These are phyloP conservation scores for Cerastis rubricosa DNA, from an alignment of 2,888 invertebrate genomes.

Conservation along the genomic window DNA sequence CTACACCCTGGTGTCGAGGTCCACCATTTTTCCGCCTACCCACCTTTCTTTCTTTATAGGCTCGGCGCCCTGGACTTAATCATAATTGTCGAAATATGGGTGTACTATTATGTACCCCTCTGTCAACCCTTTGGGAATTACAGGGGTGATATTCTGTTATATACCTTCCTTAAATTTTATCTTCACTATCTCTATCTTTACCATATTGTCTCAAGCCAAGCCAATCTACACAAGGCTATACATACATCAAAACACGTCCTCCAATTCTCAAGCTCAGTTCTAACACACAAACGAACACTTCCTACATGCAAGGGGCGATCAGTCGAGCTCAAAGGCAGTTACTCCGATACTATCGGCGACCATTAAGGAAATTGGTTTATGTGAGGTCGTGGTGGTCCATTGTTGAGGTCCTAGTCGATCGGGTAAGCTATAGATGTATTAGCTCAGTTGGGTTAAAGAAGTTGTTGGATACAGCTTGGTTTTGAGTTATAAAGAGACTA, in stretches of 20 bases:
- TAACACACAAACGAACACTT: conserved; percentile 41
- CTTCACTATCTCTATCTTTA: not conserved
- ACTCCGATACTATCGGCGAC: conserved; percentile 77
- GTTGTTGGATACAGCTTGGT: not conserved
- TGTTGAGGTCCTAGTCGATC: conserved; percentile 53
- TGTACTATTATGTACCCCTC: too few species aligned
- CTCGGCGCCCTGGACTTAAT: too few species aligned
- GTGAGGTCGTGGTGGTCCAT: conserved; percentile 60
- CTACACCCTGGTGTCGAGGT: too few species aligned
- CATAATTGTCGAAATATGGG: too few species aligned
- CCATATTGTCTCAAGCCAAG: not conserved
- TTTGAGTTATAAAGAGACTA: not conserved
- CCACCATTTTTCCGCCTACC: too few species aligned
- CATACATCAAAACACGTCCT: conserved; percentile 33
- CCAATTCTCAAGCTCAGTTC: conserved; percentile 31
- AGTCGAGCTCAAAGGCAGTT: conserved; percentile 74
- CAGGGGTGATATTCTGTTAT: too few species aligned
- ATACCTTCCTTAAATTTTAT: not conserved
- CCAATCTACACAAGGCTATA: not conserved
- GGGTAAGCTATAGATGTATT: conserved; percentile 12
- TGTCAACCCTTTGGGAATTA: too few species aligned
- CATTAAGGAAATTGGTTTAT: conserved; percentile 89
- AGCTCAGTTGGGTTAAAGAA: not conserved
- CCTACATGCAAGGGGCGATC: conserved; percentile 46
- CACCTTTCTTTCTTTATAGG: too few species aligned